Evolutionary conservation across 2,888 invertebrate species (phyloP).

Genomic region (Cerastoderma edule): DNA sequence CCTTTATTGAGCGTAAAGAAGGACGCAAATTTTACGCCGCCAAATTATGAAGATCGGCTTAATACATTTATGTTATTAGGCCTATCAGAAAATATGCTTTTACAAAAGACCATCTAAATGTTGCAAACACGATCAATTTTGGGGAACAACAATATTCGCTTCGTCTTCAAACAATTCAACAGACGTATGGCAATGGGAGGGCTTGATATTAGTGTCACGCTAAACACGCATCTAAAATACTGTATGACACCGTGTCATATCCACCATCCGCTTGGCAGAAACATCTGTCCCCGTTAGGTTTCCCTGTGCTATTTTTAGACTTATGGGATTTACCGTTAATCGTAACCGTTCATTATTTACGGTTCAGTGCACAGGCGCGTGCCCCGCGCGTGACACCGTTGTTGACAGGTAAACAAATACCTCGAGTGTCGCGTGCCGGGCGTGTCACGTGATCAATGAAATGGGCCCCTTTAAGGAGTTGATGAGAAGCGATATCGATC

Average conservation of each 20-base stretch:
- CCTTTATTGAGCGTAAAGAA: no score
- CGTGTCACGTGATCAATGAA: constrained; percentile 24
- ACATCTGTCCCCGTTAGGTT: constrained; percentile 19
- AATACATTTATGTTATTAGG: no score
- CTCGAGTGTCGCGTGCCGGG: constrained; percentile 31
- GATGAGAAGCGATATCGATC: constrained; percentile 15
- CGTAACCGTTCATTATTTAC: not conserved
- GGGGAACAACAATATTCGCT: no score
- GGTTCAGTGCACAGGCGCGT: constrained; percentile 41
- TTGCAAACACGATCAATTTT: not conserved
- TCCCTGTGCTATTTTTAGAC: no score
- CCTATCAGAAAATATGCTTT: no score
- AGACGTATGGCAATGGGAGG: no score
- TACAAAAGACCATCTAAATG: no score
- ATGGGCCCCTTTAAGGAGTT: not conserved
- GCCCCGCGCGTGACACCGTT: constrained; percentile 29
- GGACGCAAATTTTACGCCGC: no score
- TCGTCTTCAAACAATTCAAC: no score
- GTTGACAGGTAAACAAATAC: constrained; percentile 33
- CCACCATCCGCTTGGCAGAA: not conserved
- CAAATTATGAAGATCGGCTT: no score
- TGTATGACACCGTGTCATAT: constrained; percentile 11
- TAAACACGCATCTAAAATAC: constrained; percentile 11
- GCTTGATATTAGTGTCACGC: constrained; percentile 24
- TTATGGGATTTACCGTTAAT: constrained; percentile 39